Evolutionary conservation across 2,797 vertebrate genomes (phyloP), one percentile per base, ranked within the genome.

Genomic region (Lithobates sylvaticus): DNA sequence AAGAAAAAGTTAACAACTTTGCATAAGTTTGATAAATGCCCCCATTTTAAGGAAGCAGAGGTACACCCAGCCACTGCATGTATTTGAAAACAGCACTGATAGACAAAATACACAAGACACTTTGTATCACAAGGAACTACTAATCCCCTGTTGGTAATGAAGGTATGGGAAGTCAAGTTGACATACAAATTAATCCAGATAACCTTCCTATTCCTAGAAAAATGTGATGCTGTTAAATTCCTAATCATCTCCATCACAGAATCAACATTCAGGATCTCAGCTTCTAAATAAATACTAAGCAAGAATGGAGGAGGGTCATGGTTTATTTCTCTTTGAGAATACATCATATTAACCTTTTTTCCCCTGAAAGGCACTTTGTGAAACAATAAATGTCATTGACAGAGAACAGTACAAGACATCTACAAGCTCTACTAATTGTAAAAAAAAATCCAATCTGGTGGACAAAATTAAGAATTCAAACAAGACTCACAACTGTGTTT

Each of bases 271-370:
- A 26, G n/a, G 18, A 78, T 68, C 64, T 78, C 3, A 12, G 29
- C 13, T 78, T 58, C 13, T 72, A 36, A 32, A 72, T 54, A n/a
- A n/a, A 32, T 64, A 61, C 21, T 58, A 71, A 81, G 54, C 78
- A 29, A 13, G 61, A 68, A 39, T 39, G 73, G 64, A 83, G 58
- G 70, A 79, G 61, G 72, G 76, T 32, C 39, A 75, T 78, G 58
- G 76, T 71, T 84, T 84, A 77, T 81, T 77, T 44, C 42, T 75
- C 39, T 82, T 81, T 76, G 65, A 84, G 75, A 71, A 76, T 88
- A 75, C 84, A 88, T 89, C 84, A 86, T 83, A 89, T 89, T 86
- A 76, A 83, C 73, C 73, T 83, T 75, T 83, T 83, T 54, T 50
- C 61, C 27, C 54, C 68, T 47, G 42, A 26, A 67, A 83, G 32